These are phyloP conservation scores for Linurgus olivaceus DNA, from an alignment of 2,797 vertebrate species.

Conservation along the genomic window DNA sequence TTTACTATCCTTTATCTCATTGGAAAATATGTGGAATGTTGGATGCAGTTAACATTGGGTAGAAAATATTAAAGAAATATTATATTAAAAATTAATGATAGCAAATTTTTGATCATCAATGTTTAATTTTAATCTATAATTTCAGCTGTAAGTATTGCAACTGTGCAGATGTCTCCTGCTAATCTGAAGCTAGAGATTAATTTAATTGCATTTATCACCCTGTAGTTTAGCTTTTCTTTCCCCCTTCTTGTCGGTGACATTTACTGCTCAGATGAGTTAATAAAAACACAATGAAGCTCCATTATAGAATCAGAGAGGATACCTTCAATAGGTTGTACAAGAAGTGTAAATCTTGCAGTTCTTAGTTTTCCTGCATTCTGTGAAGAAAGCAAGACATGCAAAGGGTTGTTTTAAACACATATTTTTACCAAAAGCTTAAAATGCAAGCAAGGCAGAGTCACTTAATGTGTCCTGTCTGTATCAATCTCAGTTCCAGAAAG, in stretches of 20 bases:
- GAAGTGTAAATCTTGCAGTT: background rate
- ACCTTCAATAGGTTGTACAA: background rate
- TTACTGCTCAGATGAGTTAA: background rate
- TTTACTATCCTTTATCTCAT: background rate
- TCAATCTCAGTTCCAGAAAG: background rate
- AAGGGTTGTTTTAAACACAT: background rate
- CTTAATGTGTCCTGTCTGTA: background rate
- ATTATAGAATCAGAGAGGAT: background rate
- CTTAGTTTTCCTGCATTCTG: background rate
- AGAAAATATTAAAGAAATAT: background rate
- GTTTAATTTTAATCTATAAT: background rate
- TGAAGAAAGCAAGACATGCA: background rate
- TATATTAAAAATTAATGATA: background rate
- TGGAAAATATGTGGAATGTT: background rate
- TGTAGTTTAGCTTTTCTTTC: background rate
- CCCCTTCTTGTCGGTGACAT: background rate
- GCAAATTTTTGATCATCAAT: background rate
- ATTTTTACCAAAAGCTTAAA: background rate
- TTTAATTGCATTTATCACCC: background rate
- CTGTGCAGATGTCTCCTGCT: background rate
- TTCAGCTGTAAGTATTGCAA: background rate
- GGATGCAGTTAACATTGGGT: background rate
- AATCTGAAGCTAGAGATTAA: background rate
- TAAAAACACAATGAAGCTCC: background rate
- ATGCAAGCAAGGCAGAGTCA: background rate